Evolutionary conservation across 2,888 invertebrate genomes (phyloP), one percentile per base, ranked within the genome.

Genomic region (Diogma glabrata): DNA sequence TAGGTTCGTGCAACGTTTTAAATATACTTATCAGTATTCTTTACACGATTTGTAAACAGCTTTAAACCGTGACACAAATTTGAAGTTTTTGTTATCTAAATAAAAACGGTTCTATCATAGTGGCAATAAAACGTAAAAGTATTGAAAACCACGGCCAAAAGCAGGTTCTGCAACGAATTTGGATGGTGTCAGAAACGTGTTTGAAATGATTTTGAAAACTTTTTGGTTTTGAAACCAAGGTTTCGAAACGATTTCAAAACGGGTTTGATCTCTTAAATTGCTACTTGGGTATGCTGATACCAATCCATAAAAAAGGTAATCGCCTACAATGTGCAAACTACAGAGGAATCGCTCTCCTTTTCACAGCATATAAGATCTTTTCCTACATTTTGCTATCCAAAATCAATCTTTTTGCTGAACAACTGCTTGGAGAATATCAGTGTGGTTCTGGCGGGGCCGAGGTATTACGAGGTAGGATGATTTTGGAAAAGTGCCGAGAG

Each of bases 261-360:
- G 19, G 20, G 10, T 38, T 17, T 38, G 10, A 38, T 19, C 17
- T 20, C 10, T 10, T 19, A 38, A 38, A 38, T 38, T 38, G 38
- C 38, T 38, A 38, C 38, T 38, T 38, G 38, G 38, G 38, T 4
- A n/a, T n/a, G n/a, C n/a, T n/a, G n/a, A n/a, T n/a, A n/a, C n/a
- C n/a, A n/a, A n/a, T n/a, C n/a, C n/a, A n/a, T n/a, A n/a, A n/a
- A n/a, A n/a, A n/a, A n/a, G n/a, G n/a, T n/a, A n/a, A n/a, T n/a
- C n/a, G n/a, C n/a, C n/a, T n/a, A n/a, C n/a, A n/a, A n/a, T n/a
- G n/a, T n/a, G n/a, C n/a, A n/a, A n/a, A n/a, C n/a, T n/a, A n/a
- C n/a, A n/a, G n/a, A n/a, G n/a, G n/a, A n/a, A n/a, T n/a, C n/a
- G n/a, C n/a, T n/a, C n/a, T n/a, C n/a, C n/a, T n/a, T n/a, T n/a